These are phyloP conservation scores for Lytechinus variegatus DNA, from an alignment of 35 echinoderm and acorn worm genomes.

Conservation along the genomic window DNA sequence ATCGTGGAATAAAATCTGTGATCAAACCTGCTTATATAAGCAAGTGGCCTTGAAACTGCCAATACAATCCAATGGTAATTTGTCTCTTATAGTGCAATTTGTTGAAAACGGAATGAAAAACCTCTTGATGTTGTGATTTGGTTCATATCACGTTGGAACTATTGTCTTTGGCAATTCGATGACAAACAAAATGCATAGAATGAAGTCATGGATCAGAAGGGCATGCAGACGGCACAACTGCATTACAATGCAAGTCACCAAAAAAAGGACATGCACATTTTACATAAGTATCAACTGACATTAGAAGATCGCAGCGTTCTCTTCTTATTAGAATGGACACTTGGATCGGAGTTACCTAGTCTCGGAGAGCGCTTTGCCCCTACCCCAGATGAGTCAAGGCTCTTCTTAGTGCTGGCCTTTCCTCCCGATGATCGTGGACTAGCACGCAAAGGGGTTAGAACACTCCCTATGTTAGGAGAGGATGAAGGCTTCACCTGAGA, in stretches of 20 bases:
- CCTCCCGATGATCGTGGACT: background rate
- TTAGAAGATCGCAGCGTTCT: background rate
- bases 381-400: background rate
- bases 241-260: background rate
- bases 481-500: background rate
- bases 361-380: background rate
- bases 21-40: background rate
- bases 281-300: background rate
- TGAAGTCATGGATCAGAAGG: background rate
- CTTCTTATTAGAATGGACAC: background rate
- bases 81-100: background rate
- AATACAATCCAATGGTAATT: background rate
- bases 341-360: background rate
- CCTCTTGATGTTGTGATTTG: background rate
- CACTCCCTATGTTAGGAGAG: background rate
- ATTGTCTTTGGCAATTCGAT: background rate
- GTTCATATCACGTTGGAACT: background rate
- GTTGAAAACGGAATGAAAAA: background rate
- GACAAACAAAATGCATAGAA: background rate
- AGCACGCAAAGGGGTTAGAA: constrained; percentile 8
- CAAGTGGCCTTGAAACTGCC: background rate
- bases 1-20: background rate
- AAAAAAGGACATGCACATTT: background rate
- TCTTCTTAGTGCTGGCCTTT: background rate
- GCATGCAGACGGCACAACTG: background rate